Percentiles rank a stretch among this genome's conserved stretches.
Evolutionary conservation across 64 coral and sea anemone species (phyloP).

Genomic region (Stichodactyla mertensii): DNA sequence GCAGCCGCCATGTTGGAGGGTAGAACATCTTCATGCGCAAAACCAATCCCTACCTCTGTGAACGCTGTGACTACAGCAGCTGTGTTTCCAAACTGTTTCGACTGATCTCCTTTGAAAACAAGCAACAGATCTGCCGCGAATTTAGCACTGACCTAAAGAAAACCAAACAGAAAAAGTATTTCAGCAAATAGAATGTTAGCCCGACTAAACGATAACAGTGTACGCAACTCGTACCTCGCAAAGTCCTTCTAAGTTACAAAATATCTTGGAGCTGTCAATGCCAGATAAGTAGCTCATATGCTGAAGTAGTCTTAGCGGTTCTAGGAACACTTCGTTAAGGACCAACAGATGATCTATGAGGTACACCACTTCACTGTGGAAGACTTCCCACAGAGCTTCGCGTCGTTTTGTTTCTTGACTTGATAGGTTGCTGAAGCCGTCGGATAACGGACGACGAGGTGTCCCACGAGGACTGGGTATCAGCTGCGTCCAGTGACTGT

Average conservation of each 20-base stretch:
- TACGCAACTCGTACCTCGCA: slow-evolving; percentile 47
- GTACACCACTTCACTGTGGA: slow-evolving; percentile 95
- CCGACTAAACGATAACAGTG: not conserved
- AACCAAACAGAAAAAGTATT: not conserved
- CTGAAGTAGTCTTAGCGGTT: slow-evolving; percentile 79
- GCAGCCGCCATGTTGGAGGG: no score
- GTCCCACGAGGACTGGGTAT: slow-evolving; percentile 35
- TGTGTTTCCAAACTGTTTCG: slow-evolving; percentile 90
- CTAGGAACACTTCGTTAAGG: slow-evolving; percentile 93
- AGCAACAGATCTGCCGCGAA: slow-evolving; percentile 84
- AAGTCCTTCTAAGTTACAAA: slow-evolving; percentile 70
- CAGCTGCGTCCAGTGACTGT: slow-evolving; percentile 89
- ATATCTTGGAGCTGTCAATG: slow-evolving; percentile 55
- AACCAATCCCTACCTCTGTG: slow-evolving; percentile 56
- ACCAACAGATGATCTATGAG: slow-evolving; percentile 86
- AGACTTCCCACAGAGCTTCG: slow-evolving; percentile 96
- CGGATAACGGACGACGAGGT: slow-evolving; percentile 38
- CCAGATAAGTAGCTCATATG: slow-evolving; percentile 72
- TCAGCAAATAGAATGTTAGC: not conserved
- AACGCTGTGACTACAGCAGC: slow-evolving; percentile 89
- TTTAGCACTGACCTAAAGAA: slow-evolving; percentile 79
- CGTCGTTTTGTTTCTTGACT: slow-evolving; percentile 92
- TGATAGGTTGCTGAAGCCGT: slow-evolving; percentile 41
- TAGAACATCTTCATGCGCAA: no score
- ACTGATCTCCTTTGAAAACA: slow-evolving; percentile 82